These are phyloP conservation scores for Cydia fagiglandana DNA, from an alignment of 1,140 invertebrate genomes.

Conservation along the genomic window DNA sequence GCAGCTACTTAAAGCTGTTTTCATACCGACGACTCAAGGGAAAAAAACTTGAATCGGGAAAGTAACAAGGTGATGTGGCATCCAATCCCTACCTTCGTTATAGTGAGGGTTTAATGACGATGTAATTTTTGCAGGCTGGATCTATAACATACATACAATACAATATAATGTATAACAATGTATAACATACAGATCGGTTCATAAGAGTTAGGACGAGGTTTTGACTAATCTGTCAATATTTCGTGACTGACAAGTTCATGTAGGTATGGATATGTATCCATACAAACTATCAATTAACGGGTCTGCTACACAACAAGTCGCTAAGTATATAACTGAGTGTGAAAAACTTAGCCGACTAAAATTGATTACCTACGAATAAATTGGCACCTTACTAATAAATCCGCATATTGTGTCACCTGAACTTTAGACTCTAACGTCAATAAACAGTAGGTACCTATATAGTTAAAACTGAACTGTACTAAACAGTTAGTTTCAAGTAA, in stretches of 20 bases:
- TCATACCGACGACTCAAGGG: background rate
- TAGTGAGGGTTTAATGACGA: too few species aligned
- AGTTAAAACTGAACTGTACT: background rate
- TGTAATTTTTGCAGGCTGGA: too few species aligned
- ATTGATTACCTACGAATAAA: constrained; percentile 19
- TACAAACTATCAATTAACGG: constrained; percentile 24
- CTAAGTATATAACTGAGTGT: constrained; percentile 29
- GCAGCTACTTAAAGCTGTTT: constrained; percentile 19
- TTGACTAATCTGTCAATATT: background rate
- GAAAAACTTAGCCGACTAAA: constrained; percentile 2
- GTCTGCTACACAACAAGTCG: constrained; percentile 13
- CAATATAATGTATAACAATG: too few species aligned
- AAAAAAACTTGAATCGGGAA: background rate
- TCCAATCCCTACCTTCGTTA: too few species aligned
- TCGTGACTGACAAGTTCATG: background rate
- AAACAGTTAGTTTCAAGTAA: background rate
- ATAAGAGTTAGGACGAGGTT: background rate
- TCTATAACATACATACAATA: too few species aligned
- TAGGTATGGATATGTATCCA: background rate
- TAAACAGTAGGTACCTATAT: background rate
- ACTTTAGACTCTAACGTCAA: background rate
- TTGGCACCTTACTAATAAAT: constrained; percentile 30
- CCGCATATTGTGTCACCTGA: background rate
- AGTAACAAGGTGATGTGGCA: background rate
- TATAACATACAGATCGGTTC: too few species aligned